phyloP scores from a whole-genome alignment of 2,888 invertebrate genomes.

The Morpho helenor region DNA sequence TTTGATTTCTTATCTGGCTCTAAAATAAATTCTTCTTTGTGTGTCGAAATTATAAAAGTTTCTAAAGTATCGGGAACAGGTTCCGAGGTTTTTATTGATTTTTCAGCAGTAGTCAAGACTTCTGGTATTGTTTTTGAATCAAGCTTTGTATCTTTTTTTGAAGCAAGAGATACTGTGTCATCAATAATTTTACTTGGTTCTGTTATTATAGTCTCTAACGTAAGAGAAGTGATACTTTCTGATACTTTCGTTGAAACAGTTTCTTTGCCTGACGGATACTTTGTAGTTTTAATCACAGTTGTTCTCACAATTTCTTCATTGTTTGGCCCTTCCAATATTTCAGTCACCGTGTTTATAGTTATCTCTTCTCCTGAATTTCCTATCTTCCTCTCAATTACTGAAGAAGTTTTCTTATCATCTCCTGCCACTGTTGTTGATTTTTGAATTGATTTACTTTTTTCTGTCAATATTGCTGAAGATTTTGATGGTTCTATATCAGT shows the following conservation, averaged over 20 bases:
- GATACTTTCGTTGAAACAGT: constrained; percentile 18
- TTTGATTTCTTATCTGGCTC: too few species aligned
- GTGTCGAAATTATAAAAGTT: not conserved
- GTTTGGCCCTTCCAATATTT: constrained; percentile 1
- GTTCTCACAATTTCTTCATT: constrained; percentile 12
- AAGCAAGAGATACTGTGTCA: not conserved
- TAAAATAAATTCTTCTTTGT: too few species aligned
- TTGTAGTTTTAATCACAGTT: constrained; percentile 18
- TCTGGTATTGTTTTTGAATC: not conserved
- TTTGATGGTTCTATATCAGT: not conserved
- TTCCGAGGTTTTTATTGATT: too few species aligned
- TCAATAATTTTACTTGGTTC: not conserved
- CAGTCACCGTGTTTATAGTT: constrained; percentile 7
- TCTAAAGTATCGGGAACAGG: not conserved
- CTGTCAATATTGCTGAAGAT: not conserved
- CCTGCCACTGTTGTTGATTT: too few species aligned
- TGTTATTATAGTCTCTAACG: not conserved
- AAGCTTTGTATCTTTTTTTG: too few species aligned
- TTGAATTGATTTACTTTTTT: too few species aligned
- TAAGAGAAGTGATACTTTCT: constrained; percentile 19
- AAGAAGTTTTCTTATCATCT: not conserved
- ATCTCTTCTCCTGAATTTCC: constrained; percentile 8
- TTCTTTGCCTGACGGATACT: constrained; percentile 21
- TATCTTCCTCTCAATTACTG: not conserved
- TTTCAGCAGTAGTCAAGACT: too few species aligned